Evolutionary conservation across 2,888 invertebrate genomes (phyloP), one percentile per base, ranked within the genome.

Genomic region (Aleiodes alternator): DNA sequence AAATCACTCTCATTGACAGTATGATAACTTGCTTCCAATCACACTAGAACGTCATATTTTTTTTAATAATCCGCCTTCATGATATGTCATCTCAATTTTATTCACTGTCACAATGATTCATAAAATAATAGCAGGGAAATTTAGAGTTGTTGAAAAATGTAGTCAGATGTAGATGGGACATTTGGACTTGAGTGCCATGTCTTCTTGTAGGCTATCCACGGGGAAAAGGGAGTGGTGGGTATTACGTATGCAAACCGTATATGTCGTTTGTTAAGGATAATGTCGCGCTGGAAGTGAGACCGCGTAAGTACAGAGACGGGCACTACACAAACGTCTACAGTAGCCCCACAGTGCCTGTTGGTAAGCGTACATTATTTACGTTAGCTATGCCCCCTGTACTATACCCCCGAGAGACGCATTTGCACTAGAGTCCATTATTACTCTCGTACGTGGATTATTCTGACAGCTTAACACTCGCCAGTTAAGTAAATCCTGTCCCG

Each of bases 401-500:
- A 12, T 38, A 12, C 69, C 79, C 80, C 80, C 76, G 77, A 72
- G 82, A 83, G 82, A 81, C 79, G 82, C 82, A 83, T 85, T 84
- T 82, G 80, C 84, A 81, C 85, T 82, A 56, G 78, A 84, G 82
- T 85, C 84, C 83, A 85, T 85, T 86, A 86, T 85, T 84, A 84
- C 83, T 82, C 78, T 79, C 79, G 82, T 81, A 81, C 79, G 82
- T 82, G 84, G 85, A 86, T 86, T 86, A 86, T 85, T 84, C 85
- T 82, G 86, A 86, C 85, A 84, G 85, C 82, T 86, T 85, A 86
- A 85, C 86, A 82, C 84, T 84, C 84, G 78, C 80, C 80, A 79
- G 86, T 85, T 85, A 86, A 85, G 86, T 85, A 86, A 87, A 86
- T 86, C 86, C 84, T 75, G 80, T 81, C 82, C 80, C 81, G 72